Percentiles rank a stretch among this genome's conserved stretches.
Evolutionary conservation across 2,797 vertebrate genomes (phyloP).

Genomic region (Aplochiton taeniatus): DNA sequence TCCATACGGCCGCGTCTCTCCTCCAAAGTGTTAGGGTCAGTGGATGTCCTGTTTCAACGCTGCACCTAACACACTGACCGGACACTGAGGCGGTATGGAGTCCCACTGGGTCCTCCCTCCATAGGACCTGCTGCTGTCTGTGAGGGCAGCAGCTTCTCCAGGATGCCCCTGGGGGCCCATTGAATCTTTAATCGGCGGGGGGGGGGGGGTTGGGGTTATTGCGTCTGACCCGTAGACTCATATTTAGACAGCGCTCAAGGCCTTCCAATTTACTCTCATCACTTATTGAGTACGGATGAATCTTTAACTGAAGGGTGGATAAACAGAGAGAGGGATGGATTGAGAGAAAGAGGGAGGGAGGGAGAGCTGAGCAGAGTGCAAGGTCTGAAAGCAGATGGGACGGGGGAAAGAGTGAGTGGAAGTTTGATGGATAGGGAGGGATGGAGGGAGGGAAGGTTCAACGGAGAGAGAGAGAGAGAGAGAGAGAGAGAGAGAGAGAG

Average conservation of each 20-base stretch:
- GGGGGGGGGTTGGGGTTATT: slow-evolving; percentile 42
- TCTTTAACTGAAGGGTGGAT: slow-evolving; percentile 24
- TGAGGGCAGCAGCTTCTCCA: slow-evolving; percentile 13
- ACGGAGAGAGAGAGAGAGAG: background rate
- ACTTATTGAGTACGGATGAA: slow-evolving; percentile 58
- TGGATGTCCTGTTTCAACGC: too few relatives aligned
- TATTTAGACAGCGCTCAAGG: slow-evolving; percentile 48
- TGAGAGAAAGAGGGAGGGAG: slow-evolving; percentile 6
- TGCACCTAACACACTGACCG: too few relatives aligned
- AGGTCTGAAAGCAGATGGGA: slow-evolving; percentile 20
- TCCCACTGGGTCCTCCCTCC: background rate
- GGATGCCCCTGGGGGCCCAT: slow-evolving; percentile 29
- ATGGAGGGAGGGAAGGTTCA: background rate
- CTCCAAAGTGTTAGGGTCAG: too few relatives aligned
- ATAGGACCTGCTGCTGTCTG: background rate
- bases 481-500: background rate
- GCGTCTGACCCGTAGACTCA: slow-evolving; percentile 46
- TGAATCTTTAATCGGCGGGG: slow-evolving; percentile 58
- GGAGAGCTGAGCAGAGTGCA: background rate
- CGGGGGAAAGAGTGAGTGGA: too few relatives aligned
- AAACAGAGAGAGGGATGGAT: slow-evolving; percentile 1
- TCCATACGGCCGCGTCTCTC: too few relatives aligned
- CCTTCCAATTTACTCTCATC: slow-evolving; percentile 54
- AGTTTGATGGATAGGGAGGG: too few relatives aligned
- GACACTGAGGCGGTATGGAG: too few relatives aligned